phyloP scores from a whole-genome alignment of 2,113 vertebrate species.

The Lucifuga dentata region DNA sequence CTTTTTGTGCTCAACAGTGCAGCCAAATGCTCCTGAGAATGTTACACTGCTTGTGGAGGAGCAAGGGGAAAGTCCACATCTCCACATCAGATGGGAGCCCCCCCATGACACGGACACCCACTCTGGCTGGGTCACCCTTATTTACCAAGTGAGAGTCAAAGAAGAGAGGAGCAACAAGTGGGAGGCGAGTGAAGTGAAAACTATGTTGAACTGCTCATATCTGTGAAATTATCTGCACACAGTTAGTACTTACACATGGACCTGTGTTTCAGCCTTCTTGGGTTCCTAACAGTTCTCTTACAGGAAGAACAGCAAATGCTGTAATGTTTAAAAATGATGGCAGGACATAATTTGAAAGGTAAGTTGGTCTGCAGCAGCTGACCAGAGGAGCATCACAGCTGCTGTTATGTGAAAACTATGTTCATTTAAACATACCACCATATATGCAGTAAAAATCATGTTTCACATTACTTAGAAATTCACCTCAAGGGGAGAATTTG shows the following conservation, averaged over 20 bases:
- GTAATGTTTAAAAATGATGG: too few relatives aligned
- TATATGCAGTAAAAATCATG: too few relatives aligned
- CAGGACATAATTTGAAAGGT: too few relatives aligned
- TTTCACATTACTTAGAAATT: too few relatives aligned
- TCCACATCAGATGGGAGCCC: constrained; percentile 82
- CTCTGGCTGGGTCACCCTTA: constrained; percentile 84
- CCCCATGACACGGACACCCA: constrained; percentile 74
- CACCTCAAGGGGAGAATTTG: too few relatives aligned
- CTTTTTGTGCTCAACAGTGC: constrained; percentile 78
- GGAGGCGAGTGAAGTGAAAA: constrained; percentile 76
- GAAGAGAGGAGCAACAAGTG: constrained; percentile 78
- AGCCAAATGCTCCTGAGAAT: constrained; percentile 86
- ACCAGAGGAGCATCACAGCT: too few relatives aligned
- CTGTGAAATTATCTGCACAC: background rate
- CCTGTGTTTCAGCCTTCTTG: too few relatives aligned
- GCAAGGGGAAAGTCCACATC: constrained; percentile 47
- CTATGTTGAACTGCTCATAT: background rate
- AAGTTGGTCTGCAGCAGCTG: too few relatives aligned
- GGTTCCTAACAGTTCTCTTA: too few relatives aligned
- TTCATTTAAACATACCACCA: too few relatives aligned
- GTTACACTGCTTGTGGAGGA: constrained; percentile 73
- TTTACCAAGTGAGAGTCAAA: constrained; percentile 87
- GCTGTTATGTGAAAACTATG: too few relatives aligned
- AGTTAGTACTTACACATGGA: background rate
- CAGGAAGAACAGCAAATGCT: too few relatives aligned